Evolutionary conservation across 2,888 invertebrate species (phyloP).

Genomic region (Cerastis rubricosa): DNA sequence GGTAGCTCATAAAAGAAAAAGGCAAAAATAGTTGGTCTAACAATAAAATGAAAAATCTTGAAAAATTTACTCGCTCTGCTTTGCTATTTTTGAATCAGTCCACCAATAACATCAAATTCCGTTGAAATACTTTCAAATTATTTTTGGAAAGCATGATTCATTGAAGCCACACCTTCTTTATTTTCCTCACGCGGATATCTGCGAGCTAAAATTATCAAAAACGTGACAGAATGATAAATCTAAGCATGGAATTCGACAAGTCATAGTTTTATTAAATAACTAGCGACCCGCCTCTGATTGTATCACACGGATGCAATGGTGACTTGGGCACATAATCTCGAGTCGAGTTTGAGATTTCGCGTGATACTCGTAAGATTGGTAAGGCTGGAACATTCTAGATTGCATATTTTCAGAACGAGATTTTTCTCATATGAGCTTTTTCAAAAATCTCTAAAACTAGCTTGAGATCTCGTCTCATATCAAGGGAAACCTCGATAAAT

Average conservation of each 20-base stretch:
- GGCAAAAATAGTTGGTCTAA: neutral
- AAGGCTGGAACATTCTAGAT: neutral
- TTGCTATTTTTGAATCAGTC: neutral
- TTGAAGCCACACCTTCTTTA: conserved; percentile 40
- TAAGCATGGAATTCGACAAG: conserved; percentile 42
- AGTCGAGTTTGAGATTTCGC: neutral
- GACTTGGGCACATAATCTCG: neutral
- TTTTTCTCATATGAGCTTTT: neutral
- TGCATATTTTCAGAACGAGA: no score
- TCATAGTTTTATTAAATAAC: conserved; percentile 24
- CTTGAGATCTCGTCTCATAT: neutral
- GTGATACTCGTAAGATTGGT: no score
- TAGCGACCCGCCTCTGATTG: neutral
- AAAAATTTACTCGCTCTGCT: neutral
- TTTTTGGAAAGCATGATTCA: conserved; percentile 38
- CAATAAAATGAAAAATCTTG: neutral
- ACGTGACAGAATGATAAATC: conserved; percentile 28
- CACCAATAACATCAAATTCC: neutral
- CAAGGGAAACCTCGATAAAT: neutral
- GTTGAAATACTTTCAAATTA: neutral
- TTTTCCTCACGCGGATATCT: conserved; percentile 8
- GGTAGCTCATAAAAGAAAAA: neutral
- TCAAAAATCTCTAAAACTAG: neutral
- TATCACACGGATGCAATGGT: neutral
- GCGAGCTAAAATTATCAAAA: conserved; percentile 30